A percentile compares a stretch with the other conserved stretches of the same genome.
Evolutionary conservation across 2,888 invertebrate genomes (phyloP).

Genomic region (Melieria crassipennis): DNA sequence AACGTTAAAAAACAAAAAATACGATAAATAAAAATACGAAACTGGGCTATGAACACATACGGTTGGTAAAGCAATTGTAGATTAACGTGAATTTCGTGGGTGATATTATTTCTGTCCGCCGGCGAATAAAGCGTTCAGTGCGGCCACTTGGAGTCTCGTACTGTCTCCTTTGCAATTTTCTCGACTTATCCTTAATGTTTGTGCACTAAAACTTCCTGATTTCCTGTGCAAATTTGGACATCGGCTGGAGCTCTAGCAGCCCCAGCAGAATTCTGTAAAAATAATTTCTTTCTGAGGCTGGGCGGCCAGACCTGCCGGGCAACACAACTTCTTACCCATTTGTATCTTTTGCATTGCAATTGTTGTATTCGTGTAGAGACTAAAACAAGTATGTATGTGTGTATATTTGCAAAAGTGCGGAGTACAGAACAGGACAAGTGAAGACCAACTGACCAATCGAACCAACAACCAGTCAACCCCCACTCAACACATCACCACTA

Average conservation of each 20-base stretch:
- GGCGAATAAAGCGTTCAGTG: neutral
- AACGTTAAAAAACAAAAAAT: neutral
- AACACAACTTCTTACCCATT: too few relatives aligned
- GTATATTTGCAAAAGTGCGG: neutral
- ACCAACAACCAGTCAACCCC: neutral
- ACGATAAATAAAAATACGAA: too few relatives aligned
- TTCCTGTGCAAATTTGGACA: neutral
- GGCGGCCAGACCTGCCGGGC: too few relatives aligned
- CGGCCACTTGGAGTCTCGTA: neutral
- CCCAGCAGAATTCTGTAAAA: too few relatives aligned
- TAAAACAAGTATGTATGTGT: neutral
- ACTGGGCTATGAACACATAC: constrained; percentile 33
- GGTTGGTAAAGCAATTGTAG: constrained; percentile 23
- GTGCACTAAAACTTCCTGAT: neutral
- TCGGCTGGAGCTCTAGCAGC: too few relatives aligned
- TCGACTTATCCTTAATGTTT: neutral
- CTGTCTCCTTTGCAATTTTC: neutral
- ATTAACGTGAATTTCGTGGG: constrained; percentile 16
- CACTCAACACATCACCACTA: constrained; percentile 10
- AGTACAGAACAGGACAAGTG: neutral
- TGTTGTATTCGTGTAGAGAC: neutral
- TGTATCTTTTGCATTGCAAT: too few relatives aligned
- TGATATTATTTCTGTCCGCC: constrained; percentile 13
- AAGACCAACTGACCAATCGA: constrained; percentile 8
- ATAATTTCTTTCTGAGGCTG: too few relatives aligned